Evolutionary conservation across 2,113 vertebrate genomes (phyloP), one percentile per base, ranked within the genome.

Genomic region (Eidolon helvum): DNA sequence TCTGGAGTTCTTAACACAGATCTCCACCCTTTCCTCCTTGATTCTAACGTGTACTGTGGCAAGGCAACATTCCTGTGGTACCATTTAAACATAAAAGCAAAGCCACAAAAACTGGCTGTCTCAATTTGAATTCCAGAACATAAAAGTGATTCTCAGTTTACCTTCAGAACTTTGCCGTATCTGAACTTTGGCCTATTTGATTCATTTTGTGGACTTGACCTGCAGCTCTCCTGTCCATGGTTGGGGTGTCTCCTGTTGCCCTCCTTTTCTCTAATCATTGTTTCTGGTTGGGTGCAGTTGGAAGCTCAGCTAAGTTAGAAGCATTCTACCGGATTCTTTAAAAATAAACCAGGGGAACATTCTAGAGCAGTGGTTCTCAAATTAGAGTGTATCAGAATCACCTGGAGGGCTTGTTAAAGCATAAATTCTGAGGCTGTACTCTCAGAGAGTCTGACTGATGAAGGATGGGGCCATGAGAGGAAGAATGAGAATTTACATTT

Each of bases 51-150:
- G 74, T 8, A 96, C 75, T 96, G 90, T 84, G 96, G 95, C 82
- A 85, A 94, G 93, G 88, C 86, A 96, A 93, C 85, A 95, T 96
- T 97, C 92, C 97, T 96, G 59, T 78, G 77, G 92, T 97, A 82
- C 50, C 95, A 91, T 97, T 98, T 83, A 93, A 97, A 97, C 92
- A 97, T 94, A 96, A 97, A 98, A 98, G 96, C 94, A 97, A 97
- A 96, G 77, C 98, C 97, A 97, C 97, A 98, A 98, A 95, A 96
- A 98, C 96, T 68, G 79, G 74, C 92, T 75, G 53, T 71, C 45
- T 92, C 68, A 26, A 89, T 87, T 75, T 89, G 87, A 96, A 96
- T 97, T 97, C 94, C 85, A 91, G 83, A 97, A 69, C 33, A 66
- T 78, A 69, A 95, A 91, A 96, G 66, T 69, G 65, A 91, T 88